Conservation (phyloP, 2,888 invertebrate species). For the Drosophila paranaensis region DNA sequence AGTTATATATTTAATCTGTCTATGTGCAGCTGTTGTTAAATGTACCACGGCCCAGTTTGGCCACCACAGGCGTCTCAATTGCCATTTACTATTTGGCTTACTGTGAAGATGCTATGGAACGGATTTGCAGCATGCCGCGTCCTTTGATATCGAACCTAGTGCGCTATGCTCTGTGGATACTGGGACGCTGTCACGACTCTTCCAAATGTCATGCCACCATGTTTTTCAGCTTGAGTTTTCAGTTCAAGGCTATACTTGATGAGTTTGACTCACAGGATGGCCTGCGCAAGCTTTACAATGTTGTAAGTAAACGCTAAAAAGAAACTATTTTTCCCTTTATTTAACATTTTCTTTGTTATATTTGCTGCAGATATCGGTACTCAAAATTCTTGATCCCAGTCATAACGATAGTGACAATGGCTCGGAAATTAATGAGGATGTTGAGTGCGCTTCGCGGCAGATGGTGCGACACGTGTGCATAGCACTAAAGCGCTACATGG, state of each 20-base stretch:
- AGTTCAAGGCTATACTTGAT: slow-evolving; percentile 96
- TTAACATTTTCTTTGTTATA: background rate
- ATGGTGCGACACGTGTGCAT: slow-evolving; percentile 96
- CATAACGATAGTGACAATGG: slow-evolving; percentile 87
- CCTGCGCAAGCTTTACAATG: slow-evolving; percentile 96
- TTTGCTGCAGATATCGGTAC: slow-evolving; percentile 89
- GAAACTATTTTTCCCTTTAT: background rate
- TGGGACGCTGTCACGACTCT: slow-evolving; percentile 98
- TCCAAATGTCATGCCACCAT: slow-evolving; percentile 99
- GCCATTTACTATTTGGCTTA: slow-evolving; percentile 98
- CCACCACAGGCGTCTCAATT: slow-evolving; percentile 97
- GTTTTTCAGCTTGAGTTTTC: slow-evolving; percentile 98
- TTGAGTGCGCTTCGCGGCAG: slow-evolving; percentile 95
- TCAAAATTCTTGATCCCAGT: slow-evolving; percentile 91
- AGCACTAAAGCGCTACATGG: slow-evolving; percentile 95
- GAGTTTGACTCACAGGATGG: slow-evolving; percentile 97
- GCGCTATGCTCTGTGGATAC: slow-evolving; percentile 96
- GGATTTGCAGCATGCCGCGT: slow-evolving; percentile 94
- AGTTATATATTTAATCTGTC: background rate
- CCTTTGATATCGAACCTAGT: slow-evolving; percentile 91
- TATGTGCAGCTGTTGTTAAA: slow-evolving; percentile 90
- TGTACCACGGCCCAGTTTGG: slow-evolving; percentile 96
- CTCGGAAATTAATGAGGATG: slow-evolving; percentile 90
- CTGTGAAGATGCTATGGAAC: slow-evolving; percentile 98
- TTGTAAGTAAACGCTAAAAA: slow-evolving; percentile 83